Evolutionary conservation across 2,888 invertebrate species (phyloP).

Genomic region (Mystacides longicornis): DNA sequence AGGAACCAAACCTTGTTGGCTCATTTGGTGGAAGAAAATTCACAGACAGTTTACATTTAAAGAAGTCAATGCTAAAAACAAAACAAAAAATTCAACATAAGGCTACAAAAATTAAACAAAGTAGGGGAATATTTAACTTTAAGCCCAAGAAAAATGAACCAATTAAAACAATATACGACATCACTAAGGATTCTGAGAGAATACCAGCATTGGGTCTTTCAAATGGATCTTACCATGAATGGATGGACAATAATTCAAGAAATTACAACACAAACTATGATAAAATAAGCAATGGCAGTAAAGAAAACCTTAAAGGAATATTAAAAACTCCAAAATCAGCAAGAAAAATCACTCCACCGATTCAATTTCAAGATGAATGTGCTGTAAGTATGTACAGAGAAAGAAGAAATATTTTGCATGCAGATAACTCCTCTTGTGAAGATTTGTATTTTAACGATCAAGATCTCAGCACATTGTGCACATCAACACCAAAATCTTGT

Average conservation of each 20-base stretch:
- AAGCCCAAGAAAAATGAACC: slow-evolving; percentile 39
- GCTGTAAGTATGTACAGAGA: background rate
- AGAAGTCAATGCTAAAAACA: slow-evolving; percentile 43
- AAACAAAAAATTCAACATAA: slow-evolving; percentile 41
- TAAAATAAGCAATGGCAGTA: slow-evolving; percentile 5
- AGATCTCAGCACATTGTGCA: slow-evolving; percentile 43
- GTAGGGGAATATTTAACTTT: slow-evolving; percentile 35
- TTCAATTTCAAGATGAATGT: slow-evolving; percentile 40
- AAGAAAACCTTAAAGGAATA: slow-evolving; percentile 22
- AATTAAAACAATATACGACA: slow-evolving; percentile 25
- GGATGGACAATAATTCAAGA: slow-evolving; percentile 41
- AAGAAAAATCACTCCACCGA: slow-evolving; percentile 37
- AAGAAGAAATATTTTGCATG: slow-evolving; percentile 1
- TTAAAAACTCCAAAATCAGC: slow-evolving; percentile 19
- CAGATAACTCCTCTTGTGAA: slow-evolving; percentile 27
- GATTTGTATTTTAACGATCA: slow-evolving; percentile 38
- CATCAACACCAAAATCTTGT: slow-evolving; percentile 47
- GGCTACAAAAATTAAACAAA: slow-evolving; percentile 34
- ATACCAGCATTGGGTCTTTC: slow-evolving; percentile 44
- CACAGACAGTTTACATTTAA: slow-evolving; percentile 45
- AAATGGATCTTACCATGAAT: slow-evolving; percentile 36
- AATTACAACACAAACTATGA: slow-evolving; percentile 33
- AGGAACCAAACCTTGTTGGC: slow-evolving; percentile 33
- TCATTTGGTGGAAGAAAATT: slow-evolving; percentile 45
- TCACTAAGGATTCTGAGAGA: slow-evolving; percentile 41